A percentile compares a stretch with the other conserved stretches of the same genome.
These are phyloP conservation scores for Nyctereutes procyonoides DNA, from an alignment of 2,113 vertebrate genomes.

Conservation along the genomic window DNA sequence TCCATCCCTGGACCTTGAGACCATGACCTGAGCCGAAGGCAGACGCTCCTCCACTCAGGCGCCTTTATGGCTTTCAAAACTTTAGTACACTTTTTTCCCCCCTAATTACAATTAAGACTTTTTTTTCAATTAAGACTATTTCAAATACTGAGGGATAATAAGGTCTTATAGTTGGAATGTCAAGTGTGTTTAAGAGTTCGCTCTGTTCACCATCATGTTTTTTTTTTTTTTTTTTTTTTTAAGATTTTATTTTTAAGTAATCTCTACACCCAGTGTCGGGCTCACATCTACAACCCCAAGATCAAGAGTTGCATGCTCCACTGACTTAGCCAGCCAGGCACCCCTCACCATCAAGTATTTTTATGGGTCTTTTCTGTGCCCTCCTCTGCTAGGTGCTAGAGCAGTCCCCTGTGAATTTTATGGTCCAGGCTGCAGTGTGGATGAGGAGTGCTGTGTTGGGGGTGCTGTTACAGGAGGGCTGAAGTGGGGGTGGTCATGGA, in stretches of 20 bases:
- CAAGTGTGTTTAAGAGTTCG: conserved; percentile 49
- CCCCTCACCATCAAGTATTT: not conserved
- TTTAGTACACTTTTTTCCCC: conserved; percentile 21
- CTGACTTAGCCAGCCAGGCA: not conserved
- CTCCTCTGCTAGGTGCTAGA: not conserved
- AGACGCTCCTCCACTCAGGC: no score
- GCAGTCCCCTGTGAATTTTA: not conserved
- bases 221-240: not conserved
- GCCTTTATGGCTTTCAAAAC: conserved; percentile 49
- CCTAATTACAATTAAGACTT: conserved; percentile 45
- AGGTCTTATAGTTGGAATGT: conserved; percentile 50
- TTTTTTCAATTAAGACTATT: conserved; percentile 39
- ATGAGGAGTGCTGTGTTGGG: not conserved
- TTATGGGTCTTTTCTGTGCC: not conserved
- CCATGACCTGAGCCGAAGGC: no score
- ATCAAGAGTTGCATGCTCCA: not conserved
- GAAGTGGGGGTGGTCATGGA: not conserved
- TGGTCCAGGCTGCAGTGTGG: not conserved
- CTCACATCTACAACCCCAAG: not conserved
- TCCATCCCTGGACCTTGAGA: no score
- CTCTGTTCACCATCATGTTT: not conserved
- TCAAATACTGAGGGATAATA: conserved; percentile 10
- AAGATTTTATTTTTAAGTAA: not conserved
- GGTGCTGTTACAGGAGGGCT: not conserved
- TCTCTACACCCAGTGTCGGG: not conserved